Conservation (phyloP, 2,888 invertebrate genomes). For the Alloscopus bannaensis region DNA sequence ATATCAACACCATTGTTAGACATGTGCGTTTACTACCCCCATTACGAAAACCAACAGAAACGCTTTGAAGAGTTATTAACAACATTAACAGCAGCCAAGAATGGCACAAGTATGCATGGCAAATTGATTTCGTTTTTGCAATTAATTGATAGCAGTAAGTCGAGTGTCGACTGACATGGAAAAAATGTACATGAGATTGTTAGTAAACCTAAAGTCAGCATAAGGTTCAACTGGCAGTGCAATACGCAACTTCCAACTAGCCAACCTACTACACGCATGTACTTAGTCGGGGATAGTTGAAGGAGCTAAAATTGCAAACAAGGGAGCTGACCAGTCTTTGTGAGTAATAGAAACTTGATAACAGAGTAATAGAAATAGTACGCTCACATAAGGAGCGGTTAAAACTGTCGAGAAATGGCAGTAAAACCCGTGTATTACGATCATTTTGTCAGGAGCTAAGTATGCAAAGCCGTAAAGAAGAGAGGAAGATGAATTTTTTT, state of each 20-base stretch:
- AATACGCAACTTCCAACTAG: too few species aligned
- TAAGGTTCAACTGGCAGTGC: too few species aligned
- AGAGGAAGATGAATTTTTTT: slow-evolving; percentile 38
- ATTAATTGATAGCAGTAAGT: slow-evolving; percentile 59
- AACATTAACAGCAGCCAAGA: slow-evolving; percentile 5
- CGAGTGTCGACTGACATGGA: too few species aligned
- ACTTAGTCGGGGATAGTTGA: too few species aligned
- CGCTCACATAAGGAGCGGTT: slow-evolving; percentile 59
- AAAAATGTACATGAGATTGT: too few species aligned
- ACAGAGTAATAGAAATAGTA: slow-evolving; percentile 43
- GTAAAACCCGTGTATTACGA: slow-evolving; percentile 63
- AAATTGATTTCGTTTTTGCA: slow-evolving; percentile 55
- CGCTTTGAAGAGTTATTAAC: not conserved
- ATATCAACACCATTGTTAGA: slow-evolving; percentile 42
- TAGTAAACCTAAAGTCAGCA: too few species aligned
- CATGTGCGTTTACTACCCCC: slow-evolving; percentile 16
- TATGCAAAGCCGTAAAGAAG: slow-evolving; percentile 36
- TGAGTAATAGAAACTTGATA: too few species aligned
- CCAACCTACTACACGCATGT: too few species aligned
- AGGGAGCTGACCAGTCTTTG: slow-evolving; percentile 22
- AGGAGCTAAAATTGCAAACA: too few species aligned
- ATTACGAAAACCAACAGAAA: slow-evolving; percentile 44
- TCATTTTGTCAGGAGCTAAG: slow-evolving; percentile 60
- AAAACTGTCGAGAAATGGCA: slow-evolving; percentile 61
- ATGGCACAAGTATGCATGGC: slow-evolving; percentile 34